A percentile compares a stretch with the other conserved stretches of the same genome.
Conservation (phyloP, 2,113 vertebrate genomes). For the Trochalopteron elliotii region DNA sequence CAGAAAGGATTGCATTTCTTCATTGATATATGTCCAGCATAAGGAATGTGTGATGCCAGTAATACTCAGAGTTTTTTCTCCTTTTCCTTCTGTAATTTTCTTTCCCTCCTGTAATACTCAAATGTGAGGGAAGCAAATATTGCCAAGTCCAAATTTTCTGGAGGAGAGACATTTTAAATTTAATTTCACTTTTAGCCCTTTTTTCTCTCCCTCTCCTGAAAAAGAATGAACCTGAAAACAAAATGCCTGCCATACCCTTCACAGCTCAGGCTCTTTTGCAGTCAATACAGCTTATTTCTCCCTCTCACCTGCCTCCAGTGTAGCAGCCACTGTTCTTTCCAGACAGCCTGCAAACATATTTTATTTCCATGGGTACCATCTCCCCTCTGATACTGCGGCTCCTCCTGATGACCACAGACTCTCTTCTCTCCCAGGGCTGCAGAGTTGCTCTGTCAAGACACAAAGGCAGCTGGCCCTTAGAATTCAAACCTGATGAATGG, state of each 20-base stretch:
- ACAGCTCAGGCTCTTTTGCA: neutral
- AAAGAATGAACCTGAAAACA: neutral
- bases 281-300: neutral
- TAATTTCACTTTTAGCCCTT: neutral
- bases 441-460: neutral
- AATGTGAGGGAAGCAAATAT: neutral
- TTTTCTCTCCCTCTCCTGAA: neutral
- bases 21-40: neutral
- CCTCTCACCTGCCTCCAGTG: neutral
- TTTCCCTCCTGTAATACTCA: neutral
- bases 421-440: neutral
- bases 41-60: neutral
- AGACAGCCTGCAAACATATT: accelerated
- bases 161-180: neutral
- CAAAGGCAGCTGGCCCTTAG: neutral
- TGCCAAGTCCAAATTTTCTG: neutral
- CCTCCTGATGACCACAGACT: neutral
- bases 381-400: neutral
- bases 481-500: neutral
- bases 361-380: neutral
- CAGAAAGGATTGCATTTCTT: neutral
- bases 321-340: neutral
- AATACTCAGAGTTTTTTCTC: neutral
- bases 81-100: neutral
- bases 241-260: neutral